Base-by-base conservation (phyloP, 2,113 vertebrate genomes). In the Burhinus bistriatus region DNA sequence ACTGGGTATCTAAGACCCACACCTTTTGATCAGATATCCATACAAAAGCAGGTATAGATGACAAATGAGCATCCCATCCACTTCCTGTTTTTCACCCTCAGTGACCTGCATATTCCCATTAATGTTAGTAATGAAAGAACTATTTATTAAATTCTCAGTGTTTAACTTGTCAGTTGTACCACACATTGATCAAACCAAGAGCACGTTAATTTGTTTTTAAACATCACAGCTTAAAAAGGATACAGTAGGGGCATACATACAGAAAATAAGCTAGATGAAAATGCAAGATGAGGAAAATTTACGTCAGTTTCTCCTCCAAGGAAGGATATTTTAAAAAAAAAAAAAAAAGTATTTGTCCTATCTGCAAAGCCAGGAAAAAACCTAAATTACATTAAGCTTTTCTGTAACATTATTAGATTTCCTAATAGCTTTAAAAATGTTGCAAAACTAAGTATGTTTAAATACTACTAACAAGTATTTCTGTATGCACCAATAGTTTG, bases 381-480 rank as follows among this genome's bases (percentile, higher is more conserved):
- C 14, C 34, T 72, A 72, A 85, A 89, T 91, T 91, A 52, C n/a
- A 91, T 89, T 71, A 89, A 57, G 52, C 38, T 93, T 87, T 93
- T 76, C 83, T 87, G 73, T 87, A 91, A 89, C 73, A 75, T 82
- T 81, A 75, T 89, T 94, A 84, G 65, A 87, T 87, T 96, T 95
- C 61, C 77, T 89, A 91, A 93, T 30, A 82, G 69, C 66, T 91
- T 93, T 64, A 26, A 82, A 92, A 94, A 91, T 78, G 71, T 40
- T n/a, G 76, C 61, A 89, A 59, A 94, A 55, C 71, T 61, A 89
- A 91, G 68, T 83, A 77, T 34, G 47, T 92, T 95, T 93, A 96
- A 95, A 75, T 82, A 95, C 61, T 86, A 81, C 83, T 94, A 96
- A 96, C 83, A 68, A 93, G 87, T 69, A 93, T 82, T 94, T 85